Evolutionary conservation across 2,888 invertebrate genomes (phyloP), one percentile per base, ranked within the genome.

Genomic region (Pseudoips prasinana): DNA sequence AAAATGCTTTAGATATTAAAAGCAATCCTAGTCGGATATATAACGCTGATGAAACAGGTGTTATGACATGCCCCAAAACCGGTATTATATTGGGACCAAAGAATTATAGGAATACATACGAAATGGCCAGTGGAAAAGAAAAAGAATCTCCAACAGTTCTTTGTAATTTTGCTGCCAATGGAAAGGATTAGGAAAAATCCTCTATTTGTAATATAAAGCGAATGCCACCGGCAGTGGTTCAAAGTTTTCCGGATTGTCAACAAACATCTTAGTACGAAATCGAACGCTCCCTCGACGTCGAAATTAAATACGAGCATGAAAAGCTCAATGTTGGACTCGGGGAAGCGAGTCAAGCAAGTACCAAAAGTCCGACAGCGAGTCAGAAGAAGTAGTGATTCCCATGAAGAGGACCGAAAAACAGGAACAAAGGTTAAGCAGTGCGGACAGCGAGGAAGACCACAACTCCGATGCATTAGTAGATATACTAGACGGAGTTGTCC

Each of bases 21-120:
- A 3, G 28, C n/a, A n/a, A 32, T 1, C 32, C 32, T 5, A 25
- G 25, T 17, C 32, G 37, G 1, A 28, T 37, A 24, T 37, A 26
- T 23, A 37, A 32, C 8, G 7, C 31, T 7, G 31, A 32, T 18
- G 31, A 37, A 32, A 37, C 37, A 24, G 28, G 37, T 32, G 37
- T 37, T 8, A 26, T 14, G 23, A 27, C 30, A 10, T 34, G 39
- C 30, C 30, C 33, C 8, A 39, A 34, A 30, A 30, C 33, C 1
- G 33, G 33, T 24, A 28, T 28, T 3, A 27, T 37, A 31, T 31
- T 37, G 31, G 24, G 24, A 8, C 37, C 33, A 5, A 28, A 37
- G 7, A 37, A 37, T 31, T 37, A 31, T 9, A 31, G 27, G 7
- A 32, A 31, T 7, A 25, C 27, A 1, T 27, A 37, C 24, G 11